These are phyloP conservation scores for Spilarctia lutea DNA, from an alignment of 2,888 invertebrate species.

Conservation along the genomic window DNA sequence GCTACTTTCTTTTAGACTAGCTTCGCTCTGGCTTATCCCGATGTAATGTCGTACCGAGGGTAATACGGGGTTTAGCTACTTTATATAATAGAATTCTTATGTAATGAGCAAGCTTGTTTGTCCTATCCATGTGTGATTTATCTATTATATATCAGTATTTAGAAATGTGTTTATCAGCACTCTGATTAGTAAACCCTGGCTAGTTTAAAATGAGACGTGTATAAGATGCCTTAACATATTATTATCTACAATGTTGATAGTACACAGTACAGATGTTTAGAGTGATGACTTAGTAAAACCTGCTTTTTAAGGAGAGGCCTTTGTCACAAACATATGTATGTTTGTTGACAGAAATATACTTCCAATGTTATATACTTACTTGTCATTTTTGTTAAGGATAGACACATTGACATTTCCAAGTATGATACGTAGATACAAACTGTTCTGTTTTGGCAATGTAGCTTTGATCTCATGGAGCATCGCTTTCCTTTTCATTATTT, in stretches of 20 bases:
- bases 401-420: slow-evolving; percentile 99
- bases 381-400: slow-evolving; percentile 98
- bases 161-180: background rate
- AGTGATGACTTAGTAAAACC: background rate
- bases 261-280: background rate
- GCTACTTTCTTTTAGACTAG: too few species aligned
- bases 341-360: background rate
- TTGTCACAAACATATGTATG: too few species aligned
- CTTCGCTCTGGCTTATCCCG: too few species aligned
- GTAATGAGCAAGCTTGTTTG: too few species aligned
- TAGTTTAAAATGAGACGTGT: background rate
- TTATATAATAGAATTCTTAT: too few species aligned
- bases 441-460: slow-evolving; percentile 96
- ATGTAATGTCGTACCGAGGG: too few species aligned
- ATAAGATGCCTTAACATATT: background rate
- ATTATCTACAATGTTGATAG: background rate
- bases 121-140: background rate
- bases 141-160: background rate
- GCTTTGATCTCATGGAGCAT: slow-evolving; percentile 97
- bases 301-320: too few species aligned
- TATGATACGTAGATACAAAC: slow-evolving; percentile 95
- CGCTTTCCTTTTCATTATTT: slow-evolving; percentile 93
- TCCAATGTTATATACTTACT: slow-evolving; percentile 89
- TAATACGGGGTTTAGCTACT: too few species aligned
- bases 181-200: background rate